phyloP scores from a whole-genome alignment of 2,888 invertebrate genomes.

The Tinea pellionella region DNA sequence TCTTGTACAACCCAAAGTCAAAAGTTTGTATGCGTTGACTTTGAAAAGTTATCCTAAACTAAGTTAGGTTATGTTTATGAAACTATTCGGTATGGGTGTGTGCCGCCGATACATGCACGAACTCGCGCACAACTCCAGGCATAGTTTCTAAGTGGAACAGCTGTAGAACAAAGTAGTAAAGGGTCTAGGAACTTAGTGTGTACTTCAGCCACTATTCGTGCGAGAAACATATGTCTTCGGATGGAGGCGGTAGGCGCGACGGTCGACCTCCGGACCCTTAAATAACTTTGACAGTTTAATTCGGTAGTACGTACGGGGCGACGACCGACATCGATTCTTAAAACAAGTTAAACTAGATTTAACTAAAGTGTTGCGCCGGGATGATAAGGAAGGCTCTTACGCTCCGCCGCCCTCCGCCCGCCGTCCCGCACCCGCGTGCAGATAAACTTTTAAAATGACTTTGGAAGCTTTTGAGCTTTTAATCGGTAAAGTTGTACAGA shows the following conservation, averaged over 20 bases:
- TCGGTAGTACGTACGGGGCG: slow-evolving; percentile 35
- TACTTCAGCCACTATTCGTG: slow-evolving; percentile 53
- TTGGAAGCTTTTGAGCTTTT: slow-evolving; percentile 72
- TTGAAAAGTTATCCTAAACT: slow-evolving; percentile 70
- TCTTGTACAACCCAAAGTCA: slow-evolving; percentile 65
- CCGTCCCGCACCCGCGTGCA: slow-evolving; percentile 51
- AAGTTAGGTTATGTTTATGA: slow-evolving; percentile 70
- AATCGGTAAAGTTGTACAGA: slow-evolving; percentile 72
- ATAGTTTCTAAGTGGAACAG: slow-evolving; percentile 70
- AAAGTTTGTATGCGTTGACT: slow-evolving; percentile 71
- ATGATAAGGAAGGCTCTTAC: slow-evolving; percentile 60
- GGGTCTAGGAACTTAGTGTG: slow-evolving; percentile 68
- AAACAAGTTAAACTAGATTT: slow-evolving; percentile 65
- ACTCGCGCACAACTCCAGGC: slow-evolving; percentile 67
- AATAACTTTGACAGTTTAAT: slow-evolving; percentile 56
- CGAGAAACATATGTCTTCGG: slow-evolving; percentile 42
- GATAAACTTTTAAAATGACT: slow-evolving; percentile 73
- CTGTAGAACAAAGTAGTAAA: slow-evolving; percentile 70
- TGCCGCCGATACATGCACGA: slow-evolving; percentile 67
- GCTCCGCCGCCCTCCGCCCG: slow-evolving; percentile 35
- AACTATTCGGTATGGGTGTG: slow-evolving; percentile 66
- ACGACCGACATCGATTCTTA: slow-evolving; percentile 55
- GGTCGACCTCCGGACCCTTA: slow-evolving; percentile 20
- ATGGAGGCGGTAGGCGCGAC: slow-evolving; percentile 24
- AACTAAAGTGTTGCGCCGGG: slow-evolving; percentile 59